phyloP scores from a whole-genome alignment of 2,888 invertebrate genomes.

The Deroplatys truncata region DNA sequence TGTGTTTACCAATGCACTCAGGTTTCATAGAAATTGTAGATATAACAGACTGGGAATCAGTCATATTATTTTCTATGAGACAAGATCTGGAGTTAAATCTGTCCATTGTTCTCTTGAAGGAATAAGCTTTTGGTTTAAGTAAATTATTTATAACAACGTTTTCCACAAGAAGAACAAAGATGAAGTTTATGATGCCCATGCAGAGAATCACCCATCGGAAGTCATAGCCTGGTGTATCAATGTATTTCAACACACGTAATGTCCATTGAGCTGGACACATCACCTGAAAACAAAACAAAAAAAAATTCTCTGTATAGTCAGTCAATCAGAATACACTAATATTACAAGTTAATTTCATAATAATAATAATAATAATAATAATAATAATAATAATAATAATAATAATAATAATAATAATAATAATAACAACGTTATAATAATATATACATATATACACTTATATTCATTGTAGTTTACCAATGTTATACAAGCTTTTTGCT shows the following conservation, averaged over 20 bases:
- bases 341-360: no score
- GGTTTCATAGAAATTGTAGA: not conserved
- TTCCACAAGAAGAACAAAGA: constrained; percentile 1
- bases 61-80: not conserved
- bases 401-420: no score
- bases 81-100: not conserved
- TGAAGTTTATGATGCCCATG: constrained; percentile 12
- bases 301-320: not conserved
- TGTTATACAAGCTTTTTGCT: no score
- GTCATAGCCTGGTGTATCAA: constrained; percentile 41
- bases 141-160: not conserved
- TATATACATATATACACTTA: no score
- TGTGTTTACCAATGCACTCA: not conserved
- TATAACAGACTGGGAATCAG: not conserved
- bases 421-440: no score
- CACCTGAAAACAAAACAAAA: constrained; percentile 37
- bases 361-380: no score
- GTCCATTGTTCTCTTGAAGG: not conserved
- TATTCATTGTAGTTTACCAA: no score
- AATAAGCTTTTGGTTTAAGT: not conserved
- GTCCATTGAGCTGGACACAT: constrained; percentile 49
- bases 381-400: no score
- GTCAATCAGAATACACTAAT: no score
- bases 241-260: constrained; percentile 39
- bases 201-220: constrained; percentile 47